These are phyloP conservation scores for Bombus impatiens DNA, from an alignment of 1,140 invertebrate species.

Conservation along the genomic window DNA sequence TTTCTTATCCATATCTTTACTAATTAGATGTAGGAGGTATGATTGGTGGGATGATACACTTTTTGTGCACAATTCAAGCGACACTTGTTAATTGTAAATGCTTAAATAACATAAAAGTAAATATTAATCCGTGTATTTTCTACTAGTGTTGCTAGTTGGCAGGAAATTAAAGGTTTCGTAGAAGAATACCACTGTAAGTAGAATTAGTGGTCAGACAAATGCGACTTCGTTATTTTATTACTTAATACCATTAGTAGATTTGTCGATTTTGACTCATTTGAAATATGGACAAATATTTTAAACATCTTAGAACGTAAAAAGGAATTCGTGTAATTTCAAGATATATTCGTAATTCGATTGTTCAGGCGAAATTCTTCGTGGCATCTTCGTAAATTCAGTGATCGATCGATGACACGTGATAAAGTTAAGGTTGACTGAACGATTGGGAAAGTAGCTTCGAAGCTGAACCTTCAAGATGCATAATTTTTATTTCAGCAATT, in stretches of 20 bases:
- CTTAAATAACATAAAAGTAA: too few relatives aligned
- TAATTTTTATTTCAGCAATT: conserved; percentile 84
- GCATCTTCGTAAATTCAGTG: not conserved
- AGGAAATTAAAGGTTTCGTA: not conserved
- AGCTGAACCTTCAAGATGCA: not conserved
- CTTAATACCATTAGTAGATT: not conserved
- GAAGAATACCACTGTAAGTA: too few relatives aligned
- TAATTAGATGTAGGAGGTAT: too few relatives aligned
- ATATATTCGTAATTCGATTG: not conserved
- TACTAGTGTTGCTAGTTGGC: too few relatives aligned
- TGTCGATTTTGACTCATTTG: too few relatives aligned
- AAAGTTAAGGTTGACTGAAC: not conserved
- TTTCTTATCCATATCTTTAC: not conserved
- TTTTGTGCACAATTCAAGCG: not conserved
- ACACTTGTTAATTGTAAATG: too few relatives aligned
- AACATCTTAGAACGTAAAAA: too few relatives aligned
- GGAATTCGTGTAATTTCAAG: too few relatives aligned
- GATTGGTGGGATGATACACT: too few relatives aligned
- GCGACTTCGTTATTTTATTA: not conserved
- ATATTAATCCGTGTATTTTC: too few relatives aligned
- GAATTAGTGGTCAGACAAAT: too few relatives aligned
- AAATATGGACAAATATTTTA: too few relatives aligned
- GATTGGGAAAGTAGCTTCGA: not conserved
- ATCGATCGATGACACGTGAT: not conserved
- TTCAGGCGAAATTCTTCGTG: not conserved